Conservation (phyloP, 1,140 invertebrate genomes). For the Halesus radiatus region DNA sequence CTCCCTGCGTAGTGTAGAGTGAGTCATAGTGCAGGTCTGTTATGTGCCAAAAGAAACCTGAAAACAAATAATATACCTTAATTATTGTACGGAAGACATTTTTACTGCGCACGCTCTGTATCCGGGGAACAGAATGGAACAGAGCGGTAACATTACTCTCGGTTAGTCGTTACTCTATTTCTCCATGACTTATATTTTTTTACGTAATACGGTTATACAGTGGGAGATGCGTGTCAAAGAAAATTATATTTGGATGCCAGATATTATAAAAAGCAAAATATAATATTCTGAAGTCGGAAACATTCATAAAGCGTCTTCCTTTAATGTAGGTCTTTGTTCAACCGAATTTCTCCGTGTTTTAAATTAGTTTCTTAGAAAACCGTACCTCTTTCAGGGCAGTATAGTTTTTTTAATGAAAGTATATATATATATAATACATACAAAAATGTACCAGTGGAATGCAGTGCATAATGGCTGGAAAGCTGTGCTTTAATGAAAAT, state of each 20-base stretch:
- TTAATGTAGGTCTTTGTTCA: no score
- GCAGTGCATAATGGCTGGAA: no score
- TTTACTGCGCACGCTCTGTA: neutral
- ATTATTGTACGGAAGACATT: neutral
- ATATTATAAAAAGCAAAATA: neutral
- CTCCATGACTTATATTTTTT: neutral
- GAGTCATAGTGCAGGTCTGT: slow-evolving; percentile 91
- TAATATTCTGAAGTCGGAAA: no score
- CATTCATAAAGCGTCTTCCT: no score
- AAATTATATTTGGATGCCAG: neutral
- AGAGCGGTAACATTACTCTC: neutral
- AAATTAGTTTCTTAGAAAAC: no score
- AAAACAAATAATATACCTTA: slow-evolving; percentile 64
- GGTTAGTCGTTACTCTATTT: neutral
- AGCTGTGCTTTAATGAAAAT: no score
- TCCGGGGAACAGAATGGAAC: neutral
- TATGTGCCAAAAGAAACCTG: slow-evolving; percentile 94
- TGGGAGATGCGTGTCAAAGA: neutral
- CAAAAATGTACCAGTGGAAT: no score
- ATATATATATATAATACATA: no score
- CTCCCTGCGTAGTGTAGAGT: slow-evolving; percentile 80
- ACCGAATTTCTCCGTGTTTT: no score
- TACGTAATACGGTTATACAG: neutral
- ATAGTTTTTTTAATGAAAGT: no score
- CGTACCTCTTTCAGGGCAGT: no score